phyloP scores from a whole-genome alignment of 1,140 invertebrate genomes.

The Zaprionus inermis region DNA sequence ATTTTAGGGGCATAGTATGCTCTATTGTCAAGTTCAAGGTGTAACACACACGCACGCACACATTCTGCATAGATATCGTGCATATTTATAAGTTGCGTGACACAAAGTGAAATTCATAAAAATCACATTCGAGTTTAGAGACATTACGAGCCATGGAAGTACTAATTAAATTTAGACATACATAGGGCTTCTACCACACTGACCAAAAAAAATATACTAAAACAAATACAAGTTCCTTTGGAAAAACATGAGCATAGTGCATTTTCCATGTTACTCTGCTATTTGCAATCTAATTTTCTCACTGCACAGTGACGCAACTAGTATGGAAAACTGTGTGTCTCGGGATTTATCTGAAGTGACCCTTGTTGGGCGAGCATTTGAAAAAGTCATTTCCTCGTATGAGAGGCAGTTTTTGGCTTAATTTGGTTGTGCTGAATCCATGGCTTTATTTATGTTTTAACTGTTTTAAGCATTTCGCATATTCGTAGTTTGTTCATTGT shows the following conservation, averaged over 20 bases:
- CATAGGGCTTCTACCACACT: neutral
- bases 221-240: constrained; percentile 12
- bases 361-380: neutral
- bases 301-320: constrained; percentile 15
- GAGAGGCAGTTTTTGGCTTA: neutral
- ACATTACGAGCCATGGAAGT: constrained; percentile 2
- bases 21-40: constrained; percentile 67
- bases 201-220: constrained; percentile 15
- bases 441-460: constrained; percentile 42
- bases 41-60: constrained; percentile 2
- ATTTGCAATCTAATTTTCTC: constrained; percentile 13
- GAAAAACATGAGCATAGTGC: constrained; percentile 47
- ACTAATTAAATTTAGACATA: constrained; percentile 14
- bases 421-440: neutral
- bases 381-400: constrained; percentile 21
- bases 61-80: constrained; percentile 8
- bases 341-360: neutral
- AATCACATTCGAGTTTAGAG: constrained; percentile 1
- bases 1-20: neutral
- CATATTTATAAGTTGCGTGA: constrained; percentile 26
- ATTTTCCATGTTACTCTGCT: constrained; percentile 47
- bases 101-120: constrained; percentile 3
- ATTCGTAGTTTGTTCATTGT: constrained; percentile 42
- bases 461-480: constrained; percentile 47
- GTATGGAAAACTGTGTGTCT: constrained; percentile 5